These are phyloP conservation scores for Poecile montanus DNA, from an alignment of 2,797 vertebrate genomes.

Conservation along the genomic window DNA sequence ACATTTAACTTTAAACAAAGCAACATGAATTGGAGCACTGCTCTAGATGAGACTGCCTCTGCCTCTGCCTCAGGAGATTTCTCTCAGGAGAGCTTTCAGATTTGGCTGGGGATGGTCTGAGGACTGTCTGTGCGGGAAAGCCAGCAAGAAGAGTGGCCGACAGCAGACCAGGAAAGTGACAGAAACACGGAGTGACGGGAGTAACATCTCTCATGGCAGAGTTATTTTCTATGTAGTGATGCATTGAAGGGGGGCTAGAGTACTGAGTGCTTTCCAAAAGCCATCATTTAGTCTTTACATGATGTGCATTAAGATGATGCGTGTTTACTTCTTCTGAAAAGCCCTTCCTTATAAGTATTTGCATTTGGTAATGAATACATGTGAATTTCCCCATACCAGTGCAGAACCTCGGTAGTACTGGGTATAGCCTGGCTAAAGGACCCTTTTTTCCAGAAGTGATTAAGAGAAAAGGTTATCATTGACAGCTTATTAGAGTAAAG, in stretches of 20 bases:
- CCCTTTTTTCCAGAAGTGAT: background rate
- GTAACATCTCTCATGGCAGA: background rate
- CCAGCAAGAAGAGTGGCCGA: background rate
- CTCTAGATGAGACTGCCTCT: background rate
- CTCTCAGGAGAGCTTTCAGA: background rate
- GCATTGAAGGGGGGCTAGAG: accelerated
- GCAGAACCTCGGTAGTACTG: background rate
- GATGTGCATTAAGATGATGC: background rate
- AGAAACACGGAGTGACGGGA: background rate
- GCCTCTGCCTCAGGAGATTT: background rate
- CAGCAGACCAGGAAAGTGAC: background rate
- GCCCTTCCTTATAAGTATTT: background rate
- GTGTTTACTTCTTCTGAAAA: background rate
- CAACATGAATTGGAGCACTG: background rate
- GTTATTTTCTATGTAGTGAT: background rate
- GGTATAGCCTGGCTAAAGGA: background rate
- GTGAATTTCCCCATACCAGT: background rate
- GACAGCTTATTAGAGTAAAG: slow-evolving; percentile 12
- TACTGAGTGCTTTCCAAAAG: background rate
- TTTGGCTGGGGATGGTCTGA: background rate
- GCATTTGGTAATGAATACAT: background rate
- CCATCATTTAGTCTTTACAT: background rate
- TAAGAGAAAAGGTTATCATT: background rate
- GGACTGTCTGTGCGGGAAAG: background rate
- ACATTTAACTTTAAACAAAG: background rate